Base-by-base conservation (phyloP, 2,888 invertebrate genomes). In the Ischnura elegans region DNA sequence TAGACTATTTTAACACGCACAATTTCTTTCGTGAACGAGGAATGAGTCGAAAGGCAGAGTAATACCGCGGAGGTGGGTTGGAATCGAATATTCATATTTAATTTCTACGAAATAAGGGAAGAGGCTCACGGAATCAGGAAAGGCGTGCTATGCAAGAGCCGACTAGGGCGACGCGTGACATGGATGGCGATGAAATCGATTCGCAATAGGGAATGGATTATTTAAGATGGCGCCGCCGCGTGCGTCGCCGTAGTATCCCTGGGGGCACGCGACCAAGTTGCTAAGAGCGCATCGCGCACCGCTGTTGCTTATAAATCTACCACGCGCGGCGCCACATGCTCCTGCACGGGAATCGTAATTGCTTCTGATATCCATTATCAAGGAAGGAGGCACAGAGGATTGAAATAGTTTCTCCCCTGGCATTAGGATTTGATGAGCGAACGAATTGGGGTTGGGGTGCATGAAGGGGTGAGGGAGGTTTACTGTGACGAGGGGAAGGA, bases 281-380 rank as follows among this genome's bases (percentile, higher is more conserved):
- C 76, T 76, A 76, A 76, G 36, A 76, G 76, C 76, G 36, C 36
- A 51, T 51, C 36, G 36, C 76, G 8, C 51, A 76, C 76, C 36
- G 2, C 51, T 51, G 51, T 19, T 51, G 16, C 76, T 76, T 76
- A 76, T 76, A 76, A 76, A 76, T 76, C 36, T 76, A 6, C 76
- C 76, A 76, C 36, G 76, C 76, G 5, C 2, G 36, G 76, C 25
- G 76, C 4, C 51, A 76, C 36, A 29, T 19, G 16, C 76, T 36
- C 76, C 76, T 76, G 76, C 76, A n/a, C n/a, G n/a, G 76, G 13
- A 19, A 51, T 36, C 36, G 76, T 76, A 76, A 76, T 76, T 76
- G 76, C 76, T 76, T 76, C 76, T 76, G 76, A 76, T 76, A 76
- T 76, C 76, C 76, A 76, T 76, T 76, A 76, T 76, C 76, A 76